Evolutionary conservation across 2,113 vertebrate genomes (phyloP).

Genomic region (Tonatia bakeri): DNA sequence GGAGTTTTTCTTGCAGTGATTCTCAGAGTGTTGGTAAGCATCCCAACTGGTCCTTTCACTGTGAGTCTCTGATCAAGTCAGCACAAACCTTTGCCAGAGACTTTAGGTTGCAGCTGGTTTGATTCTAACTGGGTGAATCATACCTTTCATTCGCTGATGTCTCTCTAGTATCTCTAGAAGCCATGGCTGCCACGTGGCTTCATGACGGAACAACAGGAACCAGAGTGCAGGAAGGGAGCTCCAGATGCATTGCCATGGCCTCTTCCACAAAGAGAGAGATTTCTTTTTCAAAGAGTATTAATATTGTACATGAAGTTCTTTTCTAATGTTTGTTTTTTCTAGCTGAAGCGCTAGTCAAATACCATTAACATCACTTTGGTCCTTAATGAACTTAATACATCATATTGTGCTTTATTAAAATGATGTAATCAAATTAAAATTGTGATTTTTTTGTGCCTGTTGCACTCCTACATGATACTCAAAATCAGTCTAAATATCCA

Average conservation of each 20-base stretch:
- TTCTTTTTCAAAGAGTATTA: conserved; percentile 45
- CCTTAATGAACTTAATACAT: conserved; percentile 39
- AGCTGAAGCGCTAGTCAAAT: conserved; percentile 29
- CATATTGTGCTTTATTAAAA: neutral
- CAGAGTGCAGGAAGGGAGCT: neutral
- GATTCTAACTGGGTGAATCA: neutral
- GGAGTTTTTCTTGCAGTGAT: conserved; percentile 97
- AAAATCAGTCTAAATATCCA: neutral
- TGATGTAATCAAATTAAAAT: neutral
- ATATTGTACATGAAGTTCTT: neutral
- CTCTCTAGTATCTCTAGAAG: neutral
- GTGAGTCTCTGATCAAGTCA: conserved; percentile 95
- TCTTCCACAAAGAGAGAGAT: neutral
- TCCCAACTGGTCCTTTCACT: conserved; percentile 95
- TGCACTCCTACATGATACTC: neutral
- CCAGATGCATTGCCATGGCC: neutral
- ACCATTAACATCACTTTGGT: neutral
- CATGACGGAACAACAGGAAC: neutral
- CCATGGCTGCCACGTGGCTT: neutral
- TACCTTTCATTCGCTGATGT: neutral
- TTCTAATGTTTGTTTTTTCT: conserved; percentile 49
- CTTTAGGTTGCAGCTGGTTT: neutral
- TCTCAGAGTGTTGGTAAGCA: conserved; percentile 98
- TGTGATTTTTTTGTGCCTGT: neutral
- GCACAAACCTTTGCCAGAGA: conserved; percentile 85